Conservation (phyloP, 2,888 invertebrate species). For the Listrodromus nycthemerus region DNA sequence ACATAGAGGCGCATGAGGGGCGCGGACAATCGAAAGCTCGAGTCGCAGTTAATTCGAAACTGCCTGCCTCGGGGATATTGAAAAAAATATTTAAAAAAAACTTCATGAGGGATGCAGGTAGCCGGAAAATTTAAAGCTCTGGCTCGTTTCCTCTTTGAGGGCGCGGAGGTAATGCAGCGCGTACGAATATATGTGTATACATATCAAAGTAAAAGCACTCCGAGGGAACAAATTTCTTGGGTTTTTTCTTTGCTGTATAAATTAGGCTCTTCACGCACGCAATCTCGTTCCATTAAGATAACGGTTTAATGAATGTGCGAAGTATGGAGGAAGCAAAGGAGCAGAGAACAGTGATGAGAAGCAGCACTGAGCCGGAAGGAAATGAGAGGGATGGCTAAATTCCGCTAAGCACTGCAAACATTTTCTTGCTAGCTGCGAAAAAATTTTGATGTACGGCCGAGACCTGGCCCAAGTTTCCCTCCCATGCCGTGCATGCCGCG, state of each 20-base stretch:
- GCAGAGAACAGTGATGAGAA: conserved; percentile 13
- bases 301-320: conserved; percentile 54
- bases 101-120: background rate
- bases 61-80: conserved; percentile 8
- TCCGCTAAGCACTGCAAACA: conserved; percentile 30
- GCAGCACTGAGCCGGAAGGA: conserved; percentile 18
- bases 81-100: background rate
- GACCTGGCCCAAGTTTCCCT: background rate
- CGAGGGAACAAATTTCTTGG: conserved; percentile 18
- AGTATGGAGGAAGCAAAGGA: conserved; percentile 54
- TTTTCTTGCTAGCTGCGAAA: conserved; percentile 19
- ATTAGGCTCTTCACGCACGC: conserved; percentile 50
- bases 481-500: no score
- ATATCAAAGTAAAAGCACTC: background rate
- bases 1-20: background rate
- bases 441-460: background rate
- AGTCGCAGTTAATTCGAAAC: conserved; percentile 28
- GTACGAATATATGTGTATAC: background rate
- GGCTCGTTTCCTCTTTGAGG: conserved; percentile 10
- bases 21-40: background rate
- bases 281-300: conserved; percentile 43
- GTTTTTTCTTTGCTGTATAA: conserved; percentile 34
- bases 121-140: conserved; percentile 4
- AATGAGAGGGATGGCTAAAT: conserved; percentile 13
- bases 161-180: background rate